Evolutionary conservation across 2,888 invertebrate genomes (phyloP), one percentile per base, ranked within the genome.

Genomic region (Amphipyra tragopoginis): DNA sequence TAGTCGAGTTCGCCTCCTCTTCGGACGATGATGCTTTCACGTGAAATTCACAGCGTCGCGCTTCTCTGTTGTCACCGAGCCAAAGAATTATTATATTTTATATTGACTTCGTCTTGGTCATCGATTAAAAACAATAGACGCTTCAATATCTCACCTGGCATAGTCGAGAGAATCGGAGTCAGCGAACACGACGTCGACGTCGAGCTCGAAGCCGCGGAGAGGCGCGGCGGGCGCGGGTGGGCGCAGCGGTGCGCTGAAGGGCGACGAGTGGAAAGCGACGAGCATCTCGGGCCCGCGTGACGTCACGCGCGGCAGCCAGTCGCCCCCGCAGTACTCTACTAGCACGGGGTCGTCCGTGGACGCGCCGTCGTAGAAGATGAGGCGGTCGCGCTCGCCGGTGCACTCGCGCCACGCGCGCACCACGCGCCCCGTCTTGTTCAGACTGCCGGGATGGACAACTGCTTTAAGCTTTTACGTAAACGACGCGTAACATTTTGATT

Each of bases 111-210:
- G 29, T 29, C 6, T 29, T 7, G 29, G 7, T 29, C 6, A 29
- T 7, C 7, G 29, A 29, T 11, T 11, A 29, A 9, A 42, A 54
- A 3, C 15, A 7, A 9, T 7, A 8, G 13, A 3, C 33, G 9
- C 10, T 11, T n/a, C 33, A 15, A 13, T 36, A 21, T 45, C 79
- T 77, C 34, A 94, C 94, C 94, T 96, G 3, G 97, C 97, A 85
- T 97, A 98, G 86, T 98, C 98, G 51, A 97, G 95, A 0, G 98
- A 97, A 83, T 98, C 98, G 0, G 98, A 98, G 86, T 98, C 98
- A 0, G 97, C 97, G 86, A 98, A 98, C 40, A 98, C 96, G 40
- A 98, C 97, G 81, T 98, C 97, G n/a, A 98, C 97, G 77, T 94
- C 93, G 45, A 98, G 95, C 84, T 98, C 98, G 82, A 98, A 97